A percentile compares a stretch with the other conserved stretches of the same genome.
Conservation (phyloP, 2,797 vertebrate genomes). For the Sphaeramia orbicularis region DNA sequence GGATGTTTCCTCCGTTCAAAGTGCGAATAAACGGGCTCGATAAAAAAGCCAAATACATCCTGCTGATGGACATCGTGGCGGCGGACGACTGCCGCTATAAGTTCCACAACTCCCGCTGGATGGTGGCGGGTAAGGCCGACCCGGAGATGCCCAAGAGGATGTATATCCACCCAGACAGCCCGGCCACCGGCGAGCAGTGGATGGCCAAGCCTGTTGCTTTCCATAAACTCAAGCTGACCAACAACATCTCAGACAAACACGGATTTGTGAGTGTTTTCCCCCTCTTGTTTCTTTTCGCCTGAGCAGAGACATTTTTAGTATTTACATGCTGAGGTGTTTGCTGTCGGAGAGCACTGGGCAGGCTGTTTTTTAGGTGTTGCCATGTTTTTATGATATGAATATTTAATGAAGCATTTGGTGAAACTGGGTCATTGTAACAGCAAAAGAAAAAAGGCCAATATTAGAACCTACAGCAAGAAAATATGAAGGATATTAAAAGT, state of each 20-base stretch:
- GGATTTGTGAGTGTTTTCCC: slow-evolving; percentile 90
- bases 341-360: neutral
- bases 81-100: slow-evolving; percentile 95
- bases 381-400: slow-evolving; percentile 15
- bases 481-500: neutral
- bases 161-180: slow-evolving; percentile 97
- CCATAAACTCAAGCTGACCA: slow-evolving; percentile 97
- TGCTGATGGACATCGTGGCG: slow-evolving; percentile 94
- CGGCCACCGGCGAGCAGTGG: slow-evolving; percentile 94
- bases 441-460: neutral
- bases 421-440: slow-evolving; percentile 11
- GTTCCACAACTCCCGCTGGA: slow-evolving; percentile 95
- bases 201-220: slow-evolving; percentile 95
- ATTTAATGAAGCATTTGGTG: slow-evolving; percentile 20
- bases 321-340: neutral
- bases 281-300: neutral
- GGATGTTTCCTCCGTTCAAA: slow-evolving; percentile 96
- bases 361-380: neutral
- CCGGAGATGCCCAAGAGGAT: slow-evolving; percentile 95
- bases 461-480: neutral
- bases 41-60: slow-evolving; percentile 90
- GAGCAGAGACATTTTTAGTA: neutral
- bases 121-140: slow-evolving; percentile 95
- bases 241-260: slow-evolving; percentile 96
- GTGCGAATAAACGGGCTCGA: slow-evolving; percentile 92